These are phyloP conservation scores for Tamias sibiricus DNA, from an alignment of 2,113 vertebrate genomes.

Conservation along the genomic window DNA sequence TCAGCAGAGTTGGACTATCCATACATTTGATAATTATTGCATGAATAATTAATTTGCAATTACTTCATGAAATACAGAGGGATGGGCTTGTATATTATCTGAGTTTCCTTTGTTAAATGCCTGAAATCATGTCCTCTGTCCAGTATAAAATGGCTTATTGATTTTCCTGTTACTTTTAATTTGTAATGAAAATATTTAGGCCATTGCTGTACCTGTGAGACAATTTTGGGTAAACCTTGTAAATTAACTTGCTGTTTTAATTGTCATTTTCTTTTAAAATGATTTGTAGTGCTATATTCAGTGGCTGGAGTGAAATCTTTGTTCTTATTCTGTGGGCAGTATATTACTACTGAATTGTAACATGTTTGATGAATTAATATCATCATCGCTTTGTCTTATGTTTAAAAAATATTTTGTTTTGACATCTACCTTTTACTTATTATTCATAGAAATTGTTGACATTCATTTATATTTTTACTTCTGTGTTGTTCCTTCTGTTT, in stretches of 20 bases:
- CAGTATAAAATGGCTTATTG: neutral
- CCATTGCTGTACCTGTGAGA: neutral
- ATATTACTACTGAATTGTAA: neutral
- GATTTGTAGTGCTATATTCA: neutral
- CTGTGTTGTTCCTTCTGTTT: neutral
- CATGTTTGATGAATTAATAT: neutral
- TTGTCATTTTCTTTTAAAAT: slow-evolving; percentile 24
- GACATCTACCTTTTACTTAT: slow-evolving; percentile 1
- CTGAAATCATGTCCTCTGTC: slow-evolving; percentile 8
- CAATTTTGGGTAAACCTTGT: neutral
- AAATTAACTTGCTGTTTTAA: neutral
- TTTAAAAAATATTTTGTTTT: neutral
- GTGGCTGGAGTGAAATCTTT: neutral
- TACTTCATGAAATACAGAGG: neutral
- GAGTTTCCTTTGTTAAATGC: neutral
- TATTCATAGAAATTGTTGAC: neutral
- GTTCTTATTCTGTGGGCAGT: neutral
- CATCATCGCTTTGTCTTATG: neutral
- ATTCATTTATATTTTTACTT: neutral
- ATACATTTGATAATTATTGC: neutral
- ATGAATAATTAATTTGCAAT: slow-evolving; percentile 33
- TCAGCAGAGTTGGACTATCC: neutral
- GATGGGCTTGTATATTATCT: neutral
- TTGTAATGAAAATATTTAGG: slow-evolving; percentile 27
- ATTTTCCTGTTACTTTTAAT: slow-evolving; percentile 25